Evolutionary conservation across 2,113 vertebrate genomes (phyloP), one percentile per base, ranked within the genome.

Genomic region (Spea multiplicata): DNA sequence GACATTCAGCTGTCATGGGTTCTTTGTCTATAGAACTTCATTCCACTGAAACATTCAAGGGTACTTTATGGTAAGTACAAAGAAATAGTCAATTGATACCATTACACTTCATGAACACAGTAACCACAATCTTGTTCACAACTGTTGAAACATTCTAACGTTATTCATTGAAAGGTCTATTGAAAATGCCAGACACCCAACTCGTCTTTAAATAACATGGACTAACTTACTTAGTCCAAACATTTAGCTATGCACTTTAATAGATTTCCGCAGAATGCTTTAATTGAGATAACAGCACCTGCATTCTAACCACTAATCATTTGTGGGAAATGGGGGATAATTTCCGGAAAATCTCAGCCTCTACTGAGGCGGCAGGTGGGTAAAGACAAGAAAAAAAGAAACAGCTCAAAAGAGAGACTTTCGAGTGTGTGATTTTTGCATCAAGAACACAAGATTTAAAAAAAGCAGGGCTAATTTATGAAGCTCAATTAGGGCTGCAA

Each of bases 31-130:
- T 78, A 67, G 74, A 78, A 87, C 84, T 87, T 86, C 83, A 84
- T 83, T 86, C 82, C 86, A 83, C 48, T 85, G 86, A 87, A 85
- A 86, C 78, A 82, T 86, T 90, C 84, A 88, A 89, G 86, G 79
- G 84, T 85, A 86, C 86, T 90, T 89, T 86, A 87, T 80, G 81
- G 78, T 77, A 2, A 0, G 82, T 81, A 88, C 88, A 90, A 89
- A 90, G 86, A 89, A 73, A 83, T 76, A 75, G 81, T 89, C 88
- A 88, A 81, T 85, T 88, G 88, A 91, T 88, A 89, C 87, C 86
- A 89, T 85, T 90, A 83, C 86, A 65, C 82, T 88, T 86, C 84
- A 80, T 61, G 78, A 59, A 74, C 84, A 83, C 86, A 87, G 86
- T 88, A 83, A 85, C 70, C 3, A 2, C 81, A 84, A n/a, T 10